Base-by-base conservation (phyloP, 2,797 vertebrate species). In the Myripristis murdjan region DNA sequence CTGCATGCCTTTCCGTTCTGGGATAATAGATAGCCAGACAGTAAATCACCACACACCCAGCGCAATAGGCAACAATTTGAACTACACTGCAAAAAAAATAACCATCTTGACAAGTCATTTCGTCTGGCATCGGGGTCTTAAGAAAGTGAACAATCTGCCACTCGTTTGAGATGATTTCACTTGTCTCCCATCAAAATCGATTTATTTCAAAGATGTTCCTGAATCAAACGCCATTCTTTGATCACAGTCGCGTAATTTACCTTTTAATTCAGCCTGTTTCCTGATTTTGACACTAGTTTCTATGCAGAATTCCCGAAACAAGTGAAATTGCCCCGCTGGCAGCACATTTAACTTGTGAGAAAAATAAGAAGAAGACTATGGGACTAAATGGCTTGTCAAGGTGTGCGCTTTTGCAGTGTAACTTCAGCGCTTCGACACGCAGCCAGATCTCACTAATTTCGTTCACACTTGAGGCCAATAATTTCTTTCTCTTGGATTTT, bases 1-100 rank as follows among this genome's bases (percentile, higher is more conserved):
- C 96, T 88, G 96, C 95, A 75, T 97, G 96, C 89, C 98, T 97
- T 93, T 92, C 93, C 86, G 87, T 91, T 95, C 89, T 94, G 93
- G 70, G 84, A 90, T 84, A 91, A 93, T 90, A 91, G 91, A 92
- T 88, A 84, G 78, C 82, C 90, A 93, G 85, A 93, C 76, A 92
- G 81, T 88, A 84, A 91, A 82, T 91, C 81, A 92, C 81, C 74
- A 88, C 85, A 91, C 83, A 90, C 86, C 61, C 71, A 86, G 78
- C 64, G 79, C 75, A 84, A 88, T 67, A 88, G 77, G 87, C 82
- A 83, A 84, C 77, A 90, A 72, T 80, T 76, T 83, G 64, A 89
- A 82, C 79, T 89, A 62, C 70, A 70, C 73, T 78, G 62, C 48
- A 74, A 57, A 67, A 67, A 69, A 57, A 55, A n/a, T 11, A 72